A percentile compares a stretch with the other conserved stretches of the same genome.
These are phyloP conservation scores for Charina bottae DNA, from an alignment of 2,113 vertebrate species.

Conservation along the genomic window DNA sequence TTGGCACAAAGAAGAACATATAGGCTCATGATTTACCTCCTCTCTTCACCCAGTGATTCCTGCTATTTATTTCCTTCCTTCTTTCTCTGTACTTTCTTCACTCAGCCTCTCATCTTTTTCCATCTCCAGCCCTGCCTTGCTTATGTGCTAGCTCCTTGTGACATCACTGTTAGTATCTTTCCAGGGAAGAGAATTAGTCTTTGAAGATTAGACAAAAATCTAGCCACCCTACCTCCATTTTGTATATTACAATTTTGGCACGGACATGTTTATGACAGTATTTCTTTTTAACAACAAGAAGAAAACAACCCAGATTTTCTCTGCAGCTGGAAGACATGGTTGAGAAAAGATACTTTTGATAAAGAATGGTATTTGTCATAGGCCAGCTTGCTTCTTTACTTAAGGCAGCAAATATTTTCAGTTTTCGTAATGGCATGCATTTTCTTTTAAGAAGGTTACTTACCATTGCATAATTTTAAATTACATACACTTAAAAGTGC, in stretches of 20 bases:
- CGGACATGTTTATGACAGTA: neutral
- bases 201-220: neutral
- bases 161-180: neutral
- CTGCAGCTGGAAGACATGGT: neutral
- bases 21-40: neutral
- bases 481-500: constrained; percentile 5
- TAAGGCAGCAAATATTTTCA: neutral
- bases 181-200: neutral
- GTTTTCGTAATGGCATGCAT: neutral
- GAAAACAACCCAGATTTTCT: neutral
- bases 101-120: neutral
- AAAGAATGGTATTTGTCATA: neutral
- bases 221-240: neutral
- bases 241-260: neutral
- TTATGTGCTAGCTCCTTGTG: neutral
- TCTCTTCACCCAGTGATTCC: neutral
- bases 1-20: neutral
- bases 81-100: neutral
- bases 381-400: neutral
- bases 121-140: neutral
- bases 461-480: constrained; percentile 3
- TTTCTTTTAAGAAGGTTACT: neutral
- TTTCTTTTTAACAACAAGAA: neutral
- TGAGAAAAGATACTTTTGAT: neutral
- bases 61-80: neutral